These are phyloP conservation scores for Tragelaphus scriptus DNA, from an alignment of 2,113 vertebrate species.

Conservation along the genomic window DNA sequence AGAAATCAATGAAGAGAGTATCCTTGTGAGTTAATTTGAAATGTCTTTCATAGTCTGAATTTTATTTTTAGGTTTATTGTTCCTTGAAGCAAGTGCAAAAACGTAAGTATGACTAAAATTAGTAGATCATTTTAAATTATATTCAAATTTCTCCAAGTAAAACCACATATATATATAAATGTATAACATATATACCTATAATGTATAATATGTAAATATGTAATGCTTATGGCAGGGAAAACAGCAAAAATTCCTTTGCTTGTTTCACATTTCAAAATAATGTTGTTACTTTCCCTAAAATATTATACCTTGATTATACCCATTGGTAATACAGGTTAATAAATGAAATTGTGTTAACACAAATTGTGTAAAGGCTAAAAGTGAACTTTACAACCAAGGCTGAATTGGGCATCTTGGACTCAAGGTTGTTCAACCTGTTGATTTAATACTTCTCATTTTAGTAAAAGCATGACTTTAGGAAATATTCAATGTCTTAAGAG, in stretches of 20 bases:
- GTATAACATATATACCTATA: neutral
- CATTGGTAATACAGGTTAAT: conserved; percentile 23
- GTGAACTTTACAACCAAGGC: conserved; percentile 37
- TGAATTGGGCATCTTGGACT: neutral
- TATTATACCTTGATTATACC: conserved; percentile 8
- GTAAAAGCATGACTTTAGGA: neutral
- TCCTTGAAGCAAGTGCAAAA: conserved; percentile 98
- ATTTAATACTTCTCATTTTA: neutral
- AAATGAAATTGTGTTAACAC: conserved; percentile 42
- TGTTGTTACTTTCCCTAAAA: neutral
- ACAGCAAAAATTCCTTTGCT: neutral
- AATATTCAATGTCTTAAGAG: neutral
- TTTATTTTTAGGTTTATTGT: conserved; percentile 91
- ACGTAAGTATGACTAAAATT: conserved; percentile 87
- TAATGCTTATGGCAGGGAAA: neutral
- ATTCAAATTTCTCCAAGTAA: conserved; percentile 21
- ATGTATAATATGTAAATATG: neutral
- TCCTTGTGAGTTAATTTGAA: neutral
- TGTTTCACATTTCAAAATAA: conserved; percentile 14
- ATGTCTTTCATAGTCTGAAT: conserved; percentile 55
- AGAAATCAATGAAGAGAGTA: neutral
- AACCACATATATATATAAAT: neutral
- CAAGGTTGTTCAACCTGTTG: neutral
- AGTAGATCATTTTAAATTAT: neutral
- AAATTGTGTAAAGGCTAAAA: neutral